Evolutionary conservation across 1,140 invertebrate species (phyloP).

Genomic region (Papilio polytes): DNA sequence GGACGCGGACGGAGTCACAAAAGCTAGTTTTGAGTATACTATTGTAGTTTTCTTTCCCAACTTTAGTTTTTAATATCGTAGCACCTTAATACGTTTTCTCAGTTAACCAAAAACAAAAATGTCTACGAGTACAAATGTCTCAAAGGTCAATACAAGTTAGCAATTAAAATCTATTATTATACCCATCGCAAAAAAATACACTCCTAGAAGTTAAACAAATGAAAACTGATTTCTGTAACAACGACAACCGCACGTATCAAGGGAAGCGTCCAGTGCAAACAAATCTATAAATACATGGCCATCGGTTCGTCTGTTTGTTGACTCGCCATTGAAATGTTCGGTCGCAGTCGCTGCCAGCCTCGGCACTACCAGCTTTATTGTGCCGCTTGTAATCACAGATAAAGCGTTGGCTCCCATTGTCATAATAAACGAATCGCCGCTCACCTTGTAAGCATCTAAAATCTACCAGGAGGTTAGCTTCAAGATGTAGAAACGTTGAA

Average conservation of each 20-base stretch:
- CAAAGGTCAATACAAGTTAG: no score
- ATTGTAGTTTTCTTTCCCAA: no score
- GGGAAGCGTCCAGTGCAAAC: slow-evolving; percentile 27
- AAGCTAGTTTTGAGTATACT: no score
- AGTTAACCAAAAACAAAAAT: no score
- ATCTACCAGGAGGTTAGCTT: slow-evolving; percentile 12
- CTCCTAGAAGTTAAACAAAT: background rate
- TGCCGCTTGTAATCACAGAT: slow-evolving; percentile 30
- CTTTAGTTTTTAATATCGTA: no score
- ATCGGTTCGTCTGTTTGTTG: slow-evolving; percentile 30
- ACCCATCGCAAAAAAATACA: no score
- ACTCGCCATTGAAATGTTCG: slow-evolving; percentile 19
- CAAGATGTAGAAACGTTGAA: background rate
- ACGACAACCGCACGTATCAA: background rate
- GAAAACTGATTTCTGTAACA: background rate
- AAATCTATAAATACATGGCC: slow-evolving; percentile 25
- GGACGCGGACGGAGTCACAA: no score
- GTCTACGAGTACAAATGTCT: no score
- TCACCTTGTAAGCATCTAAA: slow-evolving; percentile 3
- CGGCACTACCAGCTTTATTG: slow-evolving; percentile 5
- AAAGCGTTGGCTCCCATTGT: slow-evolving; percentile 22
- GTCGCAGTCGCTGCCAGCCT: background rate
- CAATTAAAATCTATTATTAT: no score
- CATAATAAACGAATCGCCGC: slow-evolving; percentile 17
- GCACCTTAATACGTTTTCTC: no score